Evolutionary conservation across 2,113 vertebrate species (phyloP), one percentile per base, ranked within the genome.

Genomic region (Athene cunicularia): DNA sequence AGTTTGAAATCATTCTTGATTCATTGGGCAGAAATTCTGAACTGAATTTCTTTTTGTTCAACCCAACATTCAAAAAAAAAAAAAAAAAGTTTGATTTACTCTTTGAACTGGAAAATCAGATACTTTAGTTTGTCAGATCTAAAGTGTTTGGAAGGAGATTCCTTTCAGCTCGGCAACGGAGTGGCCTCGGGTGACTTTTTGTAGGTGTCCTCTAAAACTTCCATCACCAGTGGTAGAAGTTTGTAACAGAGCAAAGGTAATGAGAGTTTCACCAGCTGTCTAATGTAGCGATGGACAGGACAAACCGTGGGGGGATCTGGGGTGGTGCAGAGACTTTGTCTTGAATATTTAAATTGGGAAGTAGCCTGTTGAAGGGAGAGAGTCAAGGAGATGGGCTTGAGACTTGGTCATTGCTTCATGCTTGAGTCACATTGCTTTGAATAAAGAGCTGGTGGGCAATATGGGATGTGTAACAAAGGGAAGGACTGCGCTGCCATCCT

Each of bases 391-490:
- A 7, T 23, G 6, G 72, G 11, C 23, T 86, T 59, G 23, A 70
- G 14, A 5, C 60, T 35, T 2, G 9, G 15, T 70, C 14, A 8
- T 66, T 55, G 10, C 27, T 66, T 49, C 49, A 3, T 49, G 20
- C 11, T 87, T 60, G 11, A 0, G 1, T 50, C 1, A 0, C 8
- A 4, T 37, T 47, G 39, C 52, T 50, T 66, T 2, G 2, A 22
- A 18, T 18, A 14, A 41, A 37, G 45, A 70, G 12, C 62, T 74
- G 62, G 9, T 50, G 39, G 30, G 12, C 7, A 32, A 8, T 50
- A 19, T 13, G 66, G 41, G 23, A 17, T 9, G 12, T 9, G 18
- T 55, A 52, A 28, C 20, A 13, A 49, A 71, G 27, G 13, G 39
- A 27, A 43, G 8, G 68, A 6, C 60, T 39, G 47, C 39, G 10